Evolutionary conservation across 2,888 invertebrate genomes (phyloP).

Genomic region (Cantharis nigra): DNA sequence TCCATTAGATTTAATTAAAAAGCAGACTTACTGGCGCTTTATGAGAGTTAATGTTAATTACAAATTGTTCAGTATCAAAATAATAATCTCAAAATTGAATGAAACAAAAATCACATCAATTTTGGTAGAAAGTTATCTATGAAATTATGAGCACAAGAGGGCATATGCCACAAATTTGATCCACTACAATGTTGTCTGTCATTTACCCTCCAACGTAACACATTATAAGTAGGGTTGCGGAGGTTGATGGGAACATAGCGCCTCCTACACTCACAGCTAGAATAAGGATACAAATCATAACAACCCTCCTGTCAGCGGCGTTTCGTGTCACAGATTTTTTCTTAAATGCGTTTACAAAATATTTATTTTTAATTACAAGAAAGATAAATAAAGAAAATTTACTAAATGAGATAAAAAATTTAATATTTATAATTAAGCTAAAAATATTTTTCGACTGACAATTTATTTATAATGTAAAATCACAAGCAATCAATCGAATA

Average conservation of each 20-base stretch:
- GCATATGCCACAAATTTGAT: slow-evolving; percentile 36
- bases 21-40: neutral
- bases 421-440: neutral
- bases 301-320: slow-evolving; percentile 47
- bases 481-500: slow-evolving; percentile 24
- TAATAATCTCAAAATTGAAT: neutral
- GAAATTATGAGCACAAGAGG: slow-evolving; percentile 25
- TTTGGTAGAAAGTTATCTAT: slow-evolving; percentile 21
- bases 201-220: slow-evolving; percentile 42
- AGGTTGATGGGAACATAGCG: slow-evolving; percentile 46
- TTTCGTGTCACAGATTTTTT: slow-evolving; percentile 32
- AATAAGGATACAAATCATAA: slow-evolving; percentile 51
- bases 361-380: neutral
- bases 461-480: neutral
- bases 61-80: neutral
- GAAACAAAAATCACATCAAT: slow-evolving; percentile 21
- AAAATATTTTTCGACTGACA: neutral
- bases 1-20: neutral
- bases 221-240: slow-evolving; percentile 37
- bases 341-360: neutral
- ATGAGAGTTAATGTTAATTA: neutral
- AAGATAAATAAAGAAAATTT: neutral
- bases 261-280: slow-evolving; percentile 48
- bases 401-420: neutral
- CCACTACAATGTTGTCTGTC: slow-evolving; percentile 36